Evolutionary conservation across 2,888 invertebrate species (phyloP).

Genomic region (Meliscaeva auricollis): DNA sequence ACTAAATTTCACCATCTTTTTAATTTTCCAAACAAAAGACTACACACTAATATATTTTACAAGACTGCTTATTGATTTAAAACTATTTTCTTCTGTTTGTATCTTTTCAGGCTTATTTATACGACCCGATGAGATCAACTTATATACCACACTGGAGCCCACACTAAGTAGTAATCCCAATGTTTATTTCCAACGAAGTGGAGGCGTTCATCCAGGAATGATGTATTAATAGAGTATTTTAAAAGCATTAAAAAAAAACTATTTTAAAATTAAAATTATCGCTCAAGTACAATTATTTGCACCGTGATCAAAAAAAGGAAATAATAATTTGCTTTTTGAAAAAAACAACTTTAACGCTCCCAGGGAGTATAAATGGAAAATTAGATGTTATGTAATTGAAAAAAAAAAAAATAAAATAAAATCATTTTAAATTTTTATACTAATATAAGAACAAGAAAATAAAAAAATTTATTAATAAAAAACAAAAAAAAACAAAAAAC

Average conservation of each 20-base stretch:
- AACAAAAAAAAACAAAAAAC: conserved; percentile 20
- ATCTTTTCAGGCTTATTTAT: conserved; percentile 89
- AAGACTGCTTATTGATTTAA: neutral
- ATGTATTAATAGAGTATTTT: conserved; percentile 88
- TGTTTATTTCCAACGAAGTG: conserved; percentile 94
- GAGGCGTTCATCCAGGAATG: conserved; percentile 94
- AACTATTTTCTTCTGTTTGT: neutral
- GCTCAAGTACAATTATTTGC: conserved; percentile 40
- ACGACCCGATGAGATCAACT: conserved; percentile 92
- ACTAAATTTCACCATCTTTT: too few relatives aligned
- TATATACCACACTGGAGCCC: conserved; percentile 93
- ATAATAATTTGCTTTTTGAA: conserved; percentile 20
- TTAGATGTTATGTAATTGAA: conserved; percentile 48
- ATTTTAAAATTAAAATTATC: conserved; percentile 19
- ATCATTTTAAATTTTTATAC: conserved; percentile 4
- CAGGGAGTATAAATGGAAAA: conserved; percentile 56
- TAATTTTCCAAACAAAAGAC: too few relatives aligned
- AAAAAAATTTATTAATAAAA: neutral
- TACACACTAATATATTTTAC: too few relatives aligned
- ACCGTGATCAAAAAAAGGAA: conserved; percentile 35
- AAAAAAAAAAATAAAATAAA: conserved; percentile 22
- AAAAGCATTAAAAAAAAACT: conserved; percentile 35
- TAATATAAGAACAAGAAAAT: conserved; percentile 1
- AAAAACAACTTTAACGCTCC: conserved; percentile 54
- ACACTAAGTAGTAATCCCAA: conserved; percentile 95